Base-by-base conservation (phyloP, 2,888 invertebrate genomes). In the Trichopoda pennipes region DNA sequence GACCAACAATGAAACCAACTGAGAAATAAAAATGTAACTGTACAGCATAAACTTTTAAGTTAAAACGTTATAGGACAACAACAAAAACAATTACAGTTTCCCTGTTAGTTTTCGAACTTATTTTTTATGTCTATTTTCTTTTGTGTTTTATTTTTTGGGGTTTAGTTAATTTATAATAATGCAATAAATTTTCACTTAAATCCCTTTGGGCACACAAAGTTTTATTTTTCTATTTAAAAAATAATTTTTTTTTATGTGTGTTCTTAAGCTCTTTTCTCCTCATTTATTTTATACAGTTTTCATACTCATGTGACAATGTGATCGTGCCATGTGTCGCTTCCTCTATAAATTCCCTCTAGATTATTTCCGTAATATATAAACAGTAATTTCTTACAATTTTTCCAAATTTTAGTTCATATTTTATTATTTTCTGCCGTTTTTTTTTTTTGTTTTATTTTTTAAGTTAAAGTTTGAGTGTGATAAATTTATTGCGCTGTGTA, bases 181-280 rank as follows among this genome's bases (percentile, higher is more conserved):
- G 82, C 76, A 79, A 82, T 82, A 82, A 82, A 82, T 82, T 82
- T 72, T 79, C 82, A 82, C 79, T 79, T 82, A 76, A 82, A 76
- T 61, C 79, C 79, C 79, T 79, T 44, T 70, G 78, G 81, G 78
- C 81, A 79, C 53, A 61, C 35, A 79, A 72, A 68, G 64, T 75
- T 72, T 76, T n/a, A 79, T 38, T 38, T 73, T 55, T 49, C 19
- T 21, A 16, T 44, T 44, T 75, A n/a, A n/a, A n/a, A n/a, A n/a
- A n/a, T n/a, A n/a, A n/a, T n/a, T n/a, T n/a, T n/a, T n/a, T n/a
- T n/a, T n/a, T n/a, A n/a, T n/a, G n/a, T 28, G 53, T 49, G 35
- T 44, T 23, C 9, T 21, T 1, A 44, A 28, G 28, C 56, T 69
- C 21, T 35, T 66, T 47, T 16, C 38, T 42, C 10, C 55, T 53